phyloP scores from a whole-genome alignment of 2,888 invertebrate genomes.

The Athalia cordata region DNA sequence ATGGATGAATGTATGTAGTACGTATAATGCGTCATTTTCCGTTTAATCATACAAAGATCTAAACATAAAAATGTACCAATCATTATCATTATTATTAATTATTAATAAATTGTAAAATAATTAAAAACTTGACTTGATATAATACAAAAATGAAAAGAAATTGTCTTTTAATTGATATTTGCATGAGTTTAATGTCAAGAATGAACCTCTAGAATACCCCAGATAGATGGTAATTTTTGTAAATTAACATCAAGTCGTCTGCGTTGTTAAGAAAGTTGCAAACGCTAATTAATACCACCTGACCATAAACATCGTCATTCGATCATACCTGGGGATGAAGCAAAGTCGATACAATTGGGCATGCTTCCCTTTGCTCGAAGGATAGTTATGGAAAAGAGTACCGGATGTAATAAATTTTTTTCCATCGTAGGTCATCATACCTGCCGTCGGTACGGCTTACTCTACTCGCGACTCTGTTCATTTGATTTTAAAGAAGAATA shows the following conservation, averaged over 20 bases:
- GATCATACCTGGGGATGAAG: constrained; percentile 1
- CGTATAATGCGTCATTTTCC: too few species aligned
- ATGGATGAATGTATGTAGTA: too few species aligned
- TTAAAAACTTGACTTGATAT: constrained; percentile 9
- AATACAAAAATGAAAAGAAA: constrained; percentile 25
- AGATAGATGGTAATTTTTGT: too few species aligned
- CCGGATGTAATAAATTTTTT: not conserved
- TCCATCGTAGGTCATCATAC: not conserved
- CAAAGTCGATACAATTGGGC: too few species aligned
- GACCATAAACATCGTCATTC: not conserved
- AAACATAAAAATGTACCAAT: constrained; percentile 21
- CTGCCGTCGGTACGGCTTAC: not conserved
- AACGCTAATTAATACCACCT: too few species aligned
- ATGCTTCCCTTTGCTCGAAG: not conserved
- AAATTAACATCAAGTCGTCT: too few species aligned
- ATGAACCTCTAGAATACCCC: not conserved
- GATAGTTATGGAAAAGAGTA: not conserved
- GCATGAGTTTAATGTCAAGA: constrained; percentile 6
- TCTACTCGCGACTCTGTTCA: not conserved
- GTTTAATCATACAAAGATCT: not conserved
- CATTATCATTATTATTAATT: constrained; percentile 30
- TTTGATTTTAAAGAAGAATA: not conserved
- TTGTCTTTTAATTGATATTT: constrained; percentile 6
- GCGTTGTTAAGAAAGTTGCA: too few species aligned
- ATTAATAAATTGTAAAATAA: constrained; percentile 28